These are phyloP conservation scores for Drosophila parthenogenetica DNA, from an alignment of 2,888 invertebrate species.

Conservation along the genomic window DNA sequence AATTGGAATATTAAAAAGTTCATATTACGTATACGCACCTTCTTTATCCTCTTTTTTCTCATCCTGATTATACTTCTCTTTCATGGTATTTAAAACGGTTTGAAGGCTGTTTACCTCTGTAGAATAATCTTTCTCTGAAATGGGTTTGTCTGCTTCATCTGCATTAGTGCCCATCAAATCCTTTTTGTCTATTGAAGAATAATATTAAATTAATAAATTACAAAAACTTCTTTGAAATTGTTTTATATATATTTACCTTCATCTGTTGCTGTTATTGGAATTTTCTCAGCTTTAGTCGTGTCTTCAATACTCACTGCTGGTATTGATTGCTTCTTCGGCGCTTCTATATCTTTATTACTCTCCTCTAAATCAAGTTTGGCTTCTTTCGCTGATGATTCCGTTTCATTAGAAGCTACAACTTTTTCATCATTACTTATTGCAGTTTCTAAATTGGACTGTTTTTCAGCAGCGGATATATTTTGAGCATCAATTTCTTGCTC, in stretches of 20 bases:
- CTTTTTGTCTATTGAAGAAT: not conserved
- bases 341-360: not conserved
- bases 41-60: not conserved
- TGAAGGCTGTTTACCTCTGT: slow-evolving; percentile 39
- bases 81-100: slow-evolving; percentile 13
- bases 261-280: not conserved
- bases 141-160: not conserved
- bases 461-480: not conserved
- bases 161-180: not conserved
- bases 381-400: not conserved
- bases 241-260: not conserved
- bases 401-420: not conserved
- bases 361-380: not conserved
- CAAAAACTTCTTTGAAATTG: not conserved
- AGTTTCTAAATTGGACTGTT: not conserved
- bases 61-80: slow-evolving; percentile 4
- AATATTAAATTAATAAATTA: not conserved
- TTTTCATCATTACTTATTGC: not conserved
- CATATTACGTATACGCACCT: slow-evolving; percentile 14
- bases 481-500: too few relatives aligned
- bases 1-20: too few relatives aligned
- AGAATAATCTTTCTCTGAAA: slow-evolving; percentile 9
- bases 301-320: not conserved
- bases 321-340: not conserved
- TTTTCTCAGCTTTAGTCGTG: not conserved